Evolutionary conservation across 2,113 vertebrate genomes (phyloP), one percentile per base, ranked within the genome.

Genomic region (Otolemur garnettii): DNA sequence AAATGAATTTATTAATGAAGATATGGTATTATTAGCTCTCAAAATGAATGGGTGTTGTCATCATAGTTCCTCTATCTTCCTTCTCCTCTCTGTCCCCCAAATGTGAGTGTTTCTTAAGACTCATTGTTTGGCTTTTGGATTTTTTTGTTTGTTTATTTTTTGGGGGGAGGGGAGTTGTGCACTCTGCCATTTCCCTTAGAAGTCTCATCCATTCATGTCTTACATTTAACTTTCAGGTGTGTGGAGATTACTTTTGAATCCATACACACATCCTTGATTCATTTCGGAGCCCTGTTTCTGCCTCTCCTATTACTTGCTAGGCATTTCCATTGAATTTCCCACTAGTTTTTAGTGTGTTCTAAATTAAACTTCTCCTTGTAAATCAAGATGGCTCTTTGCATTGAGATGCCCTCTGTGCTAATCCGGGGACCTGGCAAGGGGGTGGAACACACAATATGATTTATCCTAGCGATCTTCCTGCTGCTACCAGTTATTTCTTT

Each of bases 1-100:
- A 93, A 94, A 92, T 97, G 94, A 91, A 95, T 94, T 89, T 97
- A 97, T 97, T 97, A 97, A 97, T 98, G 97, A 95, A 96, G 96
- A 71, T 68, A 53, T 8, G 91, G 50, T 97, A 96, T 98, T 98
- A 93, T 98, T 97, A 92, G 96, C 79, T 86, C 89, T 95, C 38
- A 87, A 75, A 93, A 97, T 97, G 87, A 96, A 97, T 97, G 89
- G 84, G 30, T 7, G 42, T 77, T 98, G 91, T 96, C 97, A 95
- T 64, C 68, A n/a, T 22, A 19, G 6, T 87, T 93, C 75, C 62
- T 45, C 2, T 85, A 30, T 91, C 78, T 91, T 90, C 66, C 87
- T 82, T 89, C n/a, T 50, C 88, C 18, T 90, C 62, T 95, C 50
- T 78, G 38, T 22, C 30, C 10, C 15, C 60, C 26, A 72, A 86